phyloP scores from a whole-genome alignment of 2,888 invertebrate genomes.

The Megalurothrips usitatus region DNA sequence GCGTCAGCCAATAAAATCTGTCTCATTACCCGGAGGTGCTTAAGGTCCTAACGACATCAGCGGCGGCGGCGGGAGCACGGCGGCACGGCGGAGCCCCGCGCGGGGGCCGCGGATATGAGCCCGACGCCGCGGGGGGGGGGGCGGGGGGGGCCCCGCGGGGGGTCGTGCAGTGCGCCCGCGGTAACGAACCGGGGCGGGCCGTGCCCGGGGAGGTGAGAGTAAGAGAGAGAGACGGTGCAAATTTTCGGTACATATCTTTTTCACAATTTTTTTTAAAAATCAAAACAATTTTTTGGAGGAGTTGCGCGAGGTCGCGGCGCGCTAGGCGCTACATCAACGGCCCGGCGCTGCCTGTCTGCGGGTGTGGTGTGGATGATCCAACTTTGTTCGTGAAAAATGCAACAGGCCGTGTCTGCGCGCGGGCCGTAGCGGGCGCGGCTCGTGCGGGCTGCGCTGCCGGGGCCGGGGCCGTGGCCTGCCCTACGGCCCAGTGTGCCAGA shows the following conservation, averaged over 20 bases:
- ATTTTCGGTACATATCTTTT: too few species aligned
- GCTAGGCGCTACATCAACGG: too few species aligned
- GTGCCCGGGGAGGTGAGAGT: too few species aligned
- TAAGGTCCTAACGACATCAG: slow-evolving; percentile 22
- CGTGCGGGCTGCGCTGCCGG: background rate
- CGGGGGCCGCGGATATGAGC: too few species aligned
- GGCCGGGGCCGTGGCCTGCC: background rate
- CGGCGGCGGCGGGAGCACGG: background rate
- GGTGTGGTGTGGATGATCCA: too few species aligned
- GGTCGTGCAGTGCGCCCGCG: background rate
- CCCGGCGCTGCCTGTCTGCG: too few species aligned
- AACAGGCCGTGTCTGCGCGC: background rate
- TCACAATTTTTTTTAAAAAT: too few species aligned
- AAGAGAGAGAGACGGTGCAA: too few species aligned
- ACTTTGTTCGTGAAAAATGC: too few species aligned
- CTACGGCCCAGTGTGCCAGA: background rate
- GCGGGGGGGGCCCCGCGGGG: background rate
- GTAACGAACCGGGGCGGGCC: background rate
- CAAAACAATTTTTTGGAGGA: too few species aligned
- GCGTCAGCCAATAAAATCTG: slow-evolving; percentile 18
- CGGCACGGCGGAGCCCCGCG: background rate
- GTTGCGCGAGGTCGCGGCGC: too few species aligned
- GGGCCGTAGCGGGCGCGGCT: background rate
- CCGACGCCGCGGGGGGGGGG: background rate
- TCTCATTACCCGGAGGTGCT: slow-evolving; percentile 24